A percentile compares a stretch with the other conserved stretches of the same genome.
Evolutionary conservation across 2,797 vertebrate species (phyloP).

Genomic region (Pseudomugil tenellus): DNA sequence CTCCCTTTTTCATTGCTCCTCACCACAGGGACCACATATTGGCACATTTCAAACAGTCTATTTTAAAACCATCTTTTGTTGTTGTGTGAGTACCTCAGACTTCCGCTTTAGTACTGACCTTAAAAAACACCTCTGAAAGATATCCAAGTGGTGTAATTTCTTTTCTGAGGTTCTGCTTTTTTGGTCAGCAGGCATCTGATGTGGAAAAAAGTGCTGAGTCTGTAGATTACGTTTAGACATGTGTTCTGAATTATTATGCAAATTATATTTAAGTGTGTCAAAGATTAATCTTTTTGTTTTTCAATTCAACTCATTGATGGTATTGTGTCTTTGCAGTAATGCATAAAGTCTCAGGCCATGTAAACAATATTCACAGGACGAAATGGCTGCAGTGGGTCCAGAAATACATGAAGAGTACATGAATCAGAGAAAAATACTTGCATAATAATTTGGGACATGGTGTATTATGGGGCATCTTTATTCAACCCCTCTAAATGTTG

Average conservation of each 20-base stretch:
- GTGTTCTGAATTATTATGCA: no score
- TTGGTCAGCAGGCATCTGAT: slow-evolving; percentile 61
- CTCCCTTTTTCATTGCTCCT: slow-evolving; percentile 71
- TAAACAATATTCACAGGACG: no score
- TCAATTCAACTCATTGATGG: no score
- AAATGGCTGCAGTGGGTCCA: no score
- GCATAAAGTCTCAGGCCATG: no score
- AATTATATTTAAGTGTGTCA: no score
- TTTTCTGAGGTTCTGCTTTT: slow-evolving; percentile 73
- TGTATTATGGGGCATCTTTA: slow-evolving; percentile 62
- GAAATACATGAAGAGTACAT: no score
- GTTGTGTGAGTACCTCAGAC: slow-evolving; percentile 77
- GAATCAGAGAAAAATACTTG: no score
- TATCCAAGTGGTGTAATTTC: slow-evolving; percentile 70
- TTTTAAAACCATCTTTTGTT: slow-evolving; percentile 77
- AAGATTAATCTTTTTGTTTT: no score
- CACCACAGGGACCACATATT: slow-evolving; percentile 81
- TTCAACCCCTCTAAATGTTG: slow-evolving; percentile 51
- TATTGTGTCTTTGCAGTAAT: no score
- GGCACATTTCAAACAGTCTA: slow-evolving; percentile 78
- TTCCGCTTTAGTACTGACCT: slow-evolving; percentile 76
- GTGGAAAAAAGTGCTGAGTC: slow-evolving; percentile 62
- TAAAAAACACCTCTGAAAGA: slow-evolving; percentile 73
- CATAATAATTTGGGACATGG: no score
- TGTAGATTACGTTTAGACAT: slow-evolving; percentile 52